Base-by-base conservation (phyloP, 2,113 vertebrate species). In the Lontra canadensis region DNA sequence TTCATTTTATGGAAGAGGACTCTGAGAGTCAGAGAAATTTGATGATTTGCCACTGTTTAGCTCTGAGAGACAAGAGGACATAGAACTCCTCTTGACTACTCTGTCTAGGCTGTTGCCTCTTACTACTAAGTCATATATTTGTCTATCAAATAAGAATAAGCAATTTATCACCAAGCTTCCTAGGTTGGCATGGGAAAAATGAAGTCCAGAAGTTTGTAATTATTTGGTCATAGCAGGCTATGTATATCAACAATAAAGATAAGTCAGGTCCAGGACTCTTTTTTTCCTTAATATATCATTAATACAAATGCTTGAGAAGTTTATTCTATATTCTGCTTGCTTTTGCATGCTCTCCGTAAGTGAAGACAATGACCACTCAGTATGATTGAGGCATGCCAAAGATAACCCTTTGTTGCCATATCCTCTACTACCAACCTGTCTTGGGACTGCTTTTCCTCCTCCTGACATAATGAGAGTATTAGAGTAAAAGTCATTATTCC, bases 281-380 rank as follows among this genome's bases (percentile, higher is more conserved):
- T 93, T 93, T 89, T 17, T 91, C 26, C 12, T 95, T 36, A 78
- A 39, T n/a, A 97, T 9, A 26, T 93, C 4, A 78, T 67, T 78
- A 95, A 88, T 25, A 92, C 93, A 93, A 85, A 89, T 65, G 23
- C 29, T 89, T 59, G 44, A 87, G 74, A 78, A 92, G 14, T 85
- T 42, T 57, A 84, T 59, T 94, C 21, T n/a, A 44, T 73, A 26
- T 80, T 90, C 49, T 39, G 4, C 26, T 83, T 52, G 80, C 12
- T 10, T 76, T 92, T 92, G 23, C 20, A 17, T 67, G 6, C 10
- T 39, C 25, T 89, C 15, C 65, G 18, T 17, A 47, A 90, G 6
- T 59, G 17, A 83, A 63, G 5, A 42, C 73, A 36, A 23, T 65
- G 18, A 42, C 18, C 25, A 69, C 26, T 20, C 25, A 71, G 13